Conservation (phyloP, 2,113 vertebrate species). For the Cynoglossus semilaevis region DNA sequence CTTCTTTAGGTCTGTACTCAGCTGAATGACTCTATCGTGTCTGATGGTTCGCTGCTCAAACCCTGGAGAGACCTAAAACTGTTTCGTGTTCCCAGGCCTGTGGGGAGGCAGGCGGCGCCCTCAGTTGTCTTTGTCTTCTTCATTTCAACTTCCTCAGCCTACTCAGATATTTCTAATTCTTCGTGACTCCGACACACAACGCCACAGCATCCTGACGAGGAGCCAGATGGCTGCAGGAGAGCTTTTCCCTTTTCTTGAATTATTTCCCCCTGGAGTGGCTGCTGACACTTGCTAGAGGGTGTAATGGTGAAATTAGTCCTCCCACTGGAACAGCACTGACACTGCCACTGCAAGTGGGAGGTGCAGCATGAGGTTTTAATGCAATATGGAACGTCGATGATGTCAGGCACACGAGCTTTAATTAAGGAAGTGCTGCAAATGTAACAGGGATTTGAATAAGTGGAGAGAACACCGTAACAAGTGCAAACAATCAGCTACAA, state of each 20-base stretch:
- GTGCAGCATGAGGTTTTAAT: slow-evolving; percentile 45
- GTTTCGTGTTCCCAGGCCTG: too few species aligned
- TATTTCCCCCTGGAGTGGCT: slow-evolving; percentile 27
- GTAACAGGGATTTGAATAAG: too few species aligned
- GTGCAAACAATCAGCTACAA: too few species aligned
- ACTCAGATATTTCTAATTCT: slow-evolving; percentile 11
- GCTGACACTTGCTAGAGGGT: slow-evolving; percentile 61
- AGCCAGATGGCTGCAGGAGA: slow-evolving; percentile 52
- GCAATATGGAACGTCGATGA: slow-evolving; percentile 32
- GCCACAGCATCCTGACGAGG: slow-evolving; percentile 30
- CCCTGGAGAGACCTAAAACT: too few species aligned
- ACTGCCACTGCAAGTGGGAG: slow-evolving; percentile 31
- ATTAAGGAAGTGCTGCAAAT: too few species aligned
- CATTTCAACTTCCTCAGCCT: neutral
- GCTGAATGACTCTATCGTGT: neutral
- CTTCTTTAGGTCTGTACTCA: neutral
- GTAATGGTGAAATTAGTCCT: slow-evolving; percentile 38
- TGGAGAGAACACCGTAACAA: too few species aligned
- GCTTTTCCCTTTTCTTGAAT: slow-evolving; percentile 6
- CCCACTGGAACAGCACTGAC: neutral
- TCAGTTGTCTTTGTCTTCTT: neutral
- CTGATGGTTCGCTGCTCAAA: too few species aligned
- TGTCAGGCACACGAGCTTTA: slow-evolving; percentile 17
- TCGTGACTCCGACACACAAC: slow-evolving; percentile 25
- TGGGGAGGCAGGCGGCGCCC: too few species aligned